Conservation (phyloP, 2,888 invertebrate genomes). For the Leptarthrus brevirostris region DNA sequence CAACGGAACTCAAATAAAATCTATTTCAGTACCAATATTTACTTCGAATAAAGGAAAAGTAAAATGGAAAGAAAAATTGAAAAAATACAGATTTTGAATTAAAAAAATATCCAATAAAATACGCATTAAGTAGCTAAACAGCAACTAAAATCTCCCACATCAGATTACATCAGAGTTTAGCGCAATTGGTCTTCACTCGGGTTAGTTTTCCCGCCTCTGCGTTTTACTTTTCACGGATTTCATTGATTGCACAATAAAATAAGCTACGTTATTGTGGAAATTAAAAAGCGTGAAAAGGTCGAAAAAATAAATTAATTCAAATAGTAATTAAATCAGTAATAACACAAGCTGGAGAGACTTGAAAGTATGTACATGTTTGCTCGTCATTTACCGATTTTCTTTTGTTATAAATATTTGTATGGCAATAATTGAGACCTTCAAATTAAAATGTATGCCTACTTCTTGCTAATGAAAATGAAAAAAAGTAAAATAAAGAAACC, state of each 20-base stretch:
- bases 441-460: neutral
- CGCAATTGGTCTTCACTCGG: neutral
- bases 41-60: no score
- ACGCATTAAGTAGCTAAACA: slow-evolving; percentile 5
- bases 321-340: slow-evolving; percentile 3
- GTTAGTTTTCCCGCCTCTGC: slow-evolving; percentile 28
- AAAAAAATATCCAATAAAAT: neutral
- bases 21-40: no score
- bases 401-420: no score
- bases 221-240: slow-evolving; percentile 11
- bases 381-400: no score
- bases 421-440: neutral
- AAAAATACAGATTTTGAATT: no score
- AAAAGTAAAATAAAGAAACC: slow-evolving; percentile 23
- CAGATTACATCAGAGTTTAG: slow-evolving; percentile 19
- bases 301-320: slow-evolving; percentile 6
- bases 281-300: slow-evolving; percentile 42
- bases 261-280: slow-evolving; percentile 1
- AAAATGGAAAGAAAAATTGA: no score
- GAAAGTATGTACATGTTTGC: no score
- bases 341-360: no score
- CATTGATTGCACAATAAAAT: slow-evolving; percentile 8
- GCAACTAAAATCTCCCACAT: slow-evolving; percentile 19
- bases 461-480: no score
- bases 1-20: no score